Base-by-base conservation (phyloP, 2,888 invertebrate genomes). In the Sinelater perroti region DNA sequence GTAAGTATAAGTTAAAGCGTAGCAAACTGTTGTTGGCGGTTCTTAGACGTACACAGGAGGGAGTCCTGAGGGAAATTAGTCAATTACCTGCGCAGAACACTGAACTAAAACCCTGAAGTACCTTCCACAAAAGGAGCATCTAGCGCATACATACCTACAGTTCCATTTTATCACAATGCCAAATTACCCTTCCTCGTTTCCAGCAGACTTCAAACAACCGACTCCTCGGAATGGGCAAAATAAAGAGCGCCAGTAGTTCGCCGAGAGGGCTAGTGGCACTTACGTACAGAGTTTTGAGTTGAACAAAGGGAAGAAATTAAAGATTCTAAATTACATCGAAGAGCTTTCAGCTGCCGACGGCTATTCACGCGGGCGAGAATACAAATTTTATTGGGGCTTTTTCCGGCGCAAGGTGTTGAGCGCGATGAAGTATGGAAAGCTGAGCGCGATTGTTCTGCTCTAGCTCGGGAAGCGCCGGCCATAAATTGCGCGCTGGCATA, bases 11-110 rank as follows among this genome's bases (percentile, higher is more conserved):
- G 44, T 44, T 44, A 44, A 44, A 44, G 44, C 44, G 30, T 44
- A 44, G 30, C 44, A 49, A 49, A 49, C 47, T 49, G 47, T 40
- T 51, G 56, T 56, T 53, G 33, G 33, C 52, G 57, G 42, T 61
- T 57, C 47, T 44, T 44, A 58, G 51, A 42, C 51, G 30, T 40
- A 31, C 30, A 21, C 33, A 38, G 50, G 38, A 50, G 44, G 38
- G 16, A 42, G 36, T 59, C 63, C 50, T 56, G 38, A 42, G 61
- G 63, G 63, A 61, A 61, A 63, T 63, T 61, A 57, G 38, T 36
- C 56, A 59, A 63, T 61, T 63, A 63, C 58, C 50, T 53, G 57
- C 26, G 49, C 53, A 35, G 26, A 35, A 35, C 38, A 51, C 45
- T 49, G 49, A 52, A 45, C 53, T 60, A 45, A 53, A 36, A 44